A percentile compares a stretch with the other conserved stretches of the same genome.
phyloP scores from a whole-genome alignment of 2,113 vertebrate species.

The Otolemur garnettii region DNA sequence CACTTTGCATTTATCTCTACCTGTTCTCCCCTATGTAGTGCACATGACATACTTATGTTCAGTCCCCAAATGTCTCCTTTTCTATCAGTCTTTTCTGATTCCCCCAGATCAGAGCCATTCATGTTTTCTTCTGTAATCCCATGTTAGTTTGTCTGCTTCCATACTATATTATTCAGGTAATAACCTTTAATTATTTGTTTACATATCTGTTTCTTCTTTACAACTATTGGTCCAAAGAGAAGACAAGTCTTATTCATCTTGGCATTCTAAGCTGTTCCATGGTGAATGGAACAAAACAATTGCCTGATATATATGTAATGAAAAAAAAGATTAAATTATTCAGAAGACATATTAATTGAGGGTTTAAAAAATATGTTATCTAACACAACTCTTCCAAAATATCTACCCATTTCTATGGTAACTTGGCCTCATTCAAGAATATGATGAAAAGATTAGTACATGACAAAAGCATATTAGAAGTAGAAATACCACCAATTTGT shows the following conservation, averaged over 20 bases:
- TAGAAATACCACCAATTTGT: background rate
- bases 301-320: background rate
- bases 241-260: background rate
- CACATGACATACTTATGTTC: background rate
- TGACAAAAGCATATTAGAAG: slow-evolving; percentile 6
- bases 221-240: background rate
- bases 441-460: background rate
- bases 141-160: background rate
- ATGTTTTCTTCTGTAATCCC: background rate
- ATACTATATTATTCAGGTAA: background rate
- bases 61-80: background rate
- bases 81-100: background rate
- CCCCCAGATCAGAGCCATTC: background rate
- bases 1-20: background rate
- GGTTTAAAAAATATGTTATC: background rate
- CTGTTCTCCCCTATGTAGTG: background rate
- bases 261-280: background rate
- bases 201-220: background rate
- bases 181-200: background rate
- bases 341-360: slow-evolving; percentile 18
- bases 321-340: background rate
- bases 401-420: background rate
- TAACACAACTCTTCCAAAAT: slow-evolving; percentile 17
- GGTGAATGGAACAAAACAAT: background rate
- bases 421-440: slow-evolving; percentile 30